Evolutionary conservation across 1,140 invertebrate species (phyloP).

Genomic region (Parapsyche elsis): DNA sequence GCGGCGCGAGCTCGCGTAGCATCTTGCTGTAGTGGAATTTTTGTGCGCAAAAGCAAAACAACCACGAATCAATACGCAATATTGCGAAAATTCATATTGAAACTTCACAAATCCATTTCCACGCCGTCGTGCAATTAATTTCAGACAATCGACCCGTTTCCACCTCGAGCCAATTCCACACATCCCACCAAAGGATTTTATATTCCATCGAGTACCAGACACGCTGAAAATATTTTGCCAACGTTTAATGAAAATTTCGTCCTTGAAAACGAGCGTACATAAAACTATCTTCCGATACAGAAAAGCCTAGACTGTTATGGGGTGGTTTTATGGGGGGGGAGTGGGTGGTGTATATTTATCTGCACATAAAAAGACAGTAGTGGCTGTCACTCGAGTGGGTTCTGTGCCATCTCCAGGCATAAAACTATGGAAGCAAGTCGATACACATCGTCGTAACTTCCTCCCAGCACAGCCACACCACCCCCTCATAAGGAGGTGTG

Average conservation of each 20-base stretch:
- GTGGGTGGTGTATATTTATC: background rate
- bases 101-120: background rate
- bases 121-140: background rate
- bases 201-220: no score
- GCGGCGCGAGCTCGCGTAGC: background rate
- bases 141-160: background rate
- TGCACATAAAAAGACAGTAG: slow-evolving; percentile 11
- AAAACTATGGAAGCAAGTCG: slow-evolving; percentile 22
- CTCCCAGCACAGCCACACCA: background rate
- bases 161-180: no score
- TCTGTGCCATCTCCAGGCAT: slow-evolving; percentile 5
- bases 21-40: background rate
- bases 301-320: no score
- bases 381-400: background rate
- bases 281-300: no score
- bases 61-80: slow-evolving; percentile 24
- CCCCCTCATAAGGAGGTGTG: background rate
- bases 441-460: slow-evolving; percentile 15
- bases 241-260: no score
- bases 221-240: no score
- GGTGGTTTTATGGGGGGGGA: background rate
- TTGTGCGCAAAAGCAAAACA: slow-evolving; percentile 24
- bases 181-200: no score
- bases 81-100: slow-evolving; percentile 18
- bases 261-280: no score